A percentile compares a stretch with the other conserved stretches of the same genome.
These are phyloP conservation scores for Teleopsis dalmanni DNA, from an alignment of 1,140 invertebrate genomes.

Conservation along the genomic window DNA sequence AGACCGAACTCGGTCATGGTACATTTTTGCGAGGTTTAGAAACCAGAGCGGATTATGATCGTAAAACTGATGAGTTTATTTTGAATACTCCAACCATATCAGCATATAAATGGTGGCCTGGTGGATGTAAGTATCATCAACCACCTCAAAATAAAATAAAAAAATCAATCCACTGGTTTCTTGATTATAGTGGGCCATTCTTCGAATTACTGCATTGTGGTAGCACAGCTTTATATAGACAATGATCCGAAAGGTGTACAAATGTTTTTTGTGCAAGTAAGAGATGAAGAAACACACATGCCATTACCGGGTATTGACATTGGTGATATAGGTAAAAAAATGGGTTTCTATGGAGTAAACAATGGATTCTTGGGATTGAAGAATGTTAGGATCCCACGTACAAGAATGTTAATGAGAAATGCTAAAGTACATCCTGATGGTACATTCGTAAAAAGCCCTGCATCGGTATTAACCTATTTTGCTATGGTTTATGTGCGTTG, in stretches of 20 bases:
- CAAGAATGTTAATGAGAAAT: conserved; percentile 91
- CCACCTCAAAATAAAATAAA: background rate
- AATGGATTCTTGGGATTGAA: conserved; percentile 86
- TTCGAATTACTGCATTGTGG: conserved; percentile 80
- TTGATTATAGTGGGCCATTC: conserved; percentile 74
- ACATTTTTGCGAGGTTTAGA: conserved; percentile 87
- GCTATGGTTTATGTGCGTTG: conserved; percentile 92
- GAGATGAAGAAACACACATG: conserved; percentile 79
- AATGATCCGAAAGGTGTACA: conserved; percentile 85
- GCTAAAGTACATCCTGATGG: conserved; percentile 78
- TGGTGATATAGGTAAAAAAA: conserved; percentile 88
- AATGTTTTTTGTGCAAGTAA: conserved; percentile 84
- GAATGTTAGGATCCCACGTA: conserved; percentile 76
- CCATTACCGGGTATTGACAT: conserved; percentile 81
- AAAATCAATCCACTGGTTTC: background rate
- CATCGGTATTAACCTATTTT: conserved; percentile 81
- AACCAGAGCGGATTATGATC: conserved; percentile 86
- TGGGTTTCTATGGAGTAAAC: conserved; percentile 83
- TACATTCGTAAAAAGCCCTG: conserved; percentile 75
- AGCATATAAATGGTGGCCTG: conserved; percentile 93
- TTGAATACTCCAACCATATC: conserved; percentile 82
- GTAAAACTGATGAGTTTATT: conserved; percentile 75
- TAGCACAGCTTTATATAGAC: conserved; percentile 81
- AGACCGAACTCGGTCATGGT: conserved; percentile 90
- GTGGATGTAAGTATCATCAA: conserved; percentile 68